A percentile compares a stretch with the other conserved stretches of the same genome.
These are phyloP conservation scores for Criorhina ranunculi DNA, from an alignment of 2,888 invertebrate species.

Conservation along the genomic window DNA sequence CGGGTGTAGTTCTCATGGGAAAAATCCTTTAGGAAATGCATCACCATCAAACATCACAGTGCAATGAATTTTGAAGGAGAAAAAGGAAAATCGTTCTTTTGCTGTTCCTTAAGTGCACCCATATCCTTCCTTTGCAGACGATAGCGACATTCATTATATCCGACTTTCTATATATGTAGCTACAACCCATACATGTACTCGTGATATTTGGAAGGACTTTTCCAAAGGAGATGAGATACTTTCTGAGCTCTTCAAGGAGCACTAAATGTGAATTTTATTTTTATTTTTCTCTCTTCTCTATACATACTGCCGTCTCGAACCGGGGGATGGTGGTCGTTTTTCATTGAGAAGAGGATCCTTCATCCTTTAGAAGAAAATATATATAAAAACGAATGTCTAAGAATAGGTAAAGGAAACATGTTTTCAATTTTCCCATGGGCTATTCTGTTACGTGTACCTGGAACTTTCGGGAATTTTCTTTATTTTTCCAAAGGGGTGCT, in stretches of 20 bases:
- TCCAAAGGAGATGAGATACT: constrained; percentile 27
- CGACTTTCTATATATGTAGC: constrained; percentile 16
- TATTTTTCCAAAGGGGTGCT: constrained; percentile 12
- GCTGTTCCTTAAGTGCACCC: constrained; percentile 74
- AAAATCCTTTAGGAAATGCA: constrained; percentile 23
- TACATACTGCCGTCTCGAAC: not conserved
- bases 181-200: constrained; percentile 16
- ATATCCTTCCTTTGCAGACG: constrained; percentile 72
- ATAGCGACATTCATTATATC: constrained; percentile 52
- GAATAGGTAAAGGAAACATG: constrained; percentile 7
- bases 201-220: constrained; percentile 33
- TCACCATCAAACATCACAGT: constrained; percentile 22
- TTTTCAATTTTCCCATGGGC: constrained; percentile 41
- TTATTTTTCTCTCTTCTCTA: not conserved
- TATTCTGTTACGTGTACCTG: constrained; percentile 18
- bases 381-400: not conserved
- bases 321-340: constrained; percentile 31
- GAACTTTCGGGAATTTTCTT: constrained; percentile 52
- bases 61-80: constrained; percentile 64
- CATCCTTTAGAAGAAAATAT: constrained; percentile 9
- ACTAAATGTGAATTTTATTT: constrained; percentile 44
- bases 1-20: constrained; percentile 62
- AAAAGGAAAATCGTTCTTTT: constrained; percentile 65
- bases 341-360: constrained; percentile 71
- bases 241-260: constrained; percentile 46